phyloP scores from a whole-genome alignment of 35 echinoderm and acorn worm genomes.

The Holothuria glaberrima region DNA sequence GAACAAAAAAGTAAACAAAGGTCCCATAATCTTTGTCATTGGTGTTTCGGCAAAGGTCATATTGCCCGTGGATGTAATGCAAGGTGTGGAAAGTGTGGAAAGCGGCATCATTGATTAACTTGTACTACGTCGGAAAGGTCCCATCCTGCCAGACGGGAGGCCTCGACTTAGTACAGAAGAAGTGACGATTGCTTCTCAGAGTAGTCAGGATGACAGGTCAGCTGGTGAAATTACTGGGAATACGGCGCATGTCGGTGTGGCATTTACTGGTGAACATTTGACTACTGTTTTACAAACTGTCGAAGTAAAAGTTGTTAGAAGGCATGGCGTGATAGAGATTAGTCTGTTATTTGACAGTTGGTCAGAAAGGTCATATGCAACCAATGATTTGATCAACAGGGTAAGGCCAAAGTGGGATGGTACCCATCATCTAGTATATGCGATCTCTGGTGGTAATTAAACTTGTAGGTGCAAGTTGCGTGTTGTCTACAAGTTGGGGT shows the following conservation, averaged over 20 bases:
- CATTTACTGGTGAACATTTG: not conserved
- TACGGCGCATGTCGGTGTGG: not conserved
- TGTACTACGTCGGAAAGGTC: constrained; percentile 4
- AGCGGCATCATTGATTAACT: not conserved
- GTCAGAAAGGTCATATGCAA: not conserved
- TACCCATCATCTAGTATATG: constrained; percentile 4
- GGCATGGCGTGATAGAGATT: constrained; percentile 2
- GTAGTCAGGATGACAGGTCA: not conserved
- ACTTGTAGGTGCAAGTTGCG: not conserved
- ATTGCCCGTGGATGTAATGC: too few relatives aligned
- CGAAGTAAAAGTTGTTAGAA: not conserved
- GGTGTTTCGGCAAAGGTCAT: too few relatives aligned
- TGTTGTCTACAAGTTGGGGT: not conserved
- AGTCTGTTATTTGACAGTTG: constrained; percentile 18
- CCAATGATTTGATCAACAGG: too few relatives aligned
- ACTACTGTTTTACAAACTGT: too few relatives aligned
- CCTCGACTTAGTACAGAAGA: not conserved
- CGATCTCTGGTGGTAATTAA: not conserved
- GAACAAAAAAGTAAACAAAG: not conserved
- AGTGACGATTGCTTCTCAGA: not conserved
- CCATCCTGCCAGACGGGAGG: too few relatives aligned
- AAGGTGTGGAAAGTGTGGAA: too few relatives aligned
- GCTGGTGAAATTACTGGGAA: not conserved
- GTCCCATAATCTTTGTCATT: not conserved
- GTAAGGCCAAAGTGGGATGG: too few relatives aligned